These are phyloP conservation scores for Acrocera orbiculus DNA, from an alignment of 2,888 invertebrate genomes.

Conservation along the genomic window DNA sequence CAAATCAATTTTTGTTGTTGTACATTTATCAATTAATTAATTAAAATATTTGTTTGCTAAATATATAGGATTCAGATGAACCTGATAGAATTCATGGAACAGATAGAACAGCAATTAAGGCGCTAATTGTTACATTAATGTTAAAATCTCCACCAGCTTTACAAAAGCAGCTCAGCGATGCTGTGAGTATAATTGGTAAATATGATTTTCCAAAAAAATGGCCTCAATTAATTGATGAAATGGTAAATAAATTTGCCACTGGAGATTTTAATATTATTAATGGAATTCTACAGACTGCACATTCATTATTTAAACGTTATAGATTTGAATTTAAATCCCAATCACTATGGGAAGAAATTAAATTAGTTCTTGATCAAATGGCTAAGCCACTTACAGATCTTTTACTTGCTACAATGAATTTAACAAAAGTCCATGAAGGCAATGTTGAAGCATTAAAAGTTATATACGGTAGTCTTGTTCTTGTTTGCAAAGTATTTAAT, in stretches of 20 bases:
- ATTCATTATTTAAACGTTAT: slow-evolving; percentile 92
- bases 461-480: slow-evolving; percentile 72
- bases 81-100: slow-evolving; percentile 59
- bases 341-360: slow-evolving; percentile 89
- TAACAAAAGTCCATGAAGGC: slow-evolving; percentile 57
- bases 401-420: slow-evolving; percentile 72
- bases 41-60: slow-evolving; percentile 5
- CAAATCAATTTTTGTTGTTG: slow-evolving; percentile 1
- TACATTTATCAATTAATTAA: neutral
- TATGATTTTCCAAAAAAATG: slow-evolving; percentile 94
- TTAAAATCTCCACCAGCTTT: slow-evolving; percentile 75
- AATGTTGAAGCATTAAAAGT: slow-evolving; percentile 68
- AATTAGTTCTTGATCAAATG: slow-evolving; percentile 84
- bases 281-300: slow-evolving; percentile 85
- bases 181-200: slow-evolving; percentile 89
- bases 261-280: slow-evolving; percentile 91
- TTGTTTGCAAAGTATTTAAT: slow-evolving; percentile 90
- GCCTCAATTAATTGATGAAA: slow-evolving; percentile 81
- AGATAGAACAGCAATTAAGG: slow-evolving; percentile 68
- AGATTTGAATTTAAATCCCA: slow-evolving; percentile 92
- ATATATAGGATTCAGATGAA: slow-evolving; percentile 45
- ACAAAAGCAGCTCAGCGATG: slow-evolving; percentile 89
- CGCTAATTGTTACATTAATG: slow-evolving; percentile 80
- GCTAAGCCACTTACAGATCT: slow-evolving; percentile 87
- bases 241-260: slow-evolving; percentile 80